phyloP scores from a whole-genome alignment of 2,797 vertebrate species.

The Gallinago solitaria region DNA sequence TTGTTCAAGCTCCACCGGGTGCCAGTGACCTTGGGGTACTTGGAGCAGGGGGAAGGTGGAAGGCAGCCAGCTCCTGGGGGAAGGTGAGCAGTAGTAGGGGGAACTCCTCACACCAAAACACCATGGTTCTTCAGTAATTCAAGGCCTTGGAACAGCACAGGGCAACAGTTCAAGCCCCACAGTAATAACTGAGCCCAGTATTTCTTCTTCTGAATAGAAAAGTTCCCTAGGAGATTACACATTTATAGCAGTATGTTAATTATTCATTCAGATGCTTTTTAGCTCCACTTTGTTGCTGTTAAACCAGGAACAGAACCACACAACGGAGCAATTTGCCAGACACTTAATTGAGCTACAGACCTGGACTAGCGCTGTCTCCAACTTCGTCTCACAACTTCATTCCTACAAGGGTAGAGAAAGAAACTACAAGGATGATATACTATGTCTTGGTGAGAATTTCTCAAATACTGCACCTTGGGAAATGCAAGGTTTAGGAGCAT shows the following conservation, averaged over 20 bases:
- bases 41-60: not conserved
- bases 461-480: not conserved
- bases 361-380: not conserved
- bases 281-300: not conserved
- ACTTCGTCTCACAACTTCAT: not conserved
- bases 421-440: not conserved
- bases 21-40: rapidly evolving
- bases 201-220: not conserved
- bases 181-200: not conserved
- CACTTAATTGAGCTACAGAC: not conserved
- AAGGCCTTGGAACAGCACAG: not conserved
- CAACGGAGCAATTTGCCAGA: not conserved
- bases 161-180: not conserved
- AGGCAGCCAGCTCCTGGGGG: not conserved
- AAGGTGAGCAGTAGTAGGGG: not conserved
- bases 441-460: not conserved
- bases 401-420: not conserved
- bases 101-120: not conserved
- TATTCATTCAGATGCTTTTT: conserved; percentile 19
- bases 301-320: not conserved
- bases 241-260: not conserved
- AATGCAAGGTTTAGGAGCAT: not conserved
- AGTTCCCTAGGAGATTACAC: not conserved
- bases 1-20: not conserved
- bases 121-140: not conserved